Conservation (phyloP, 2,113 vertebrate genomes). For the Carassius carassius region DNA sequence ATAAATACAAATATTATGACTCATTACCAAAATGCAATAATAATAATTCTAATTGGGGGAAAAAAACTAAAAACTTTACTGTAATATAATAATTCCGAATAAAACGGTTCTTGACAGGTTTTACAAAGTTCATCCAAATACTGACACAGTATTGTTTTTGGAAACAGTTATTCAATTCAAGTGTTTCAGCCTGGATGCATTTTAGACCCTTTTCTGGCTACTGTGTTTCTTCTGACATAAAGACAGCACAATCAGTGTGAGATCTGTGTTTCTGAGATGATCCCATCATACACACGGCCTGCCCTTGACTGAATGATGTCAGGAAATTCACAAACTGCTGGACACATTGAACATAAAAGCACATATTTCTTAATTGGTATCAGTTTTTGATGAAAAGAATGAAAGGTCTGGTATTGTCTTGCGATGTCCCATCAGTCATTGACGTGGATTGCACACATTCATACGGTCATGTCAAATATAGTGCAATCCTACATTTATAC, state of each 20-base stretch:
- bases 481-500: not conserved
- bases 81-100: too few relatives aligned
- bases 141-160: not conserved
- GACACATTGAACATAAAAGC: not conserved
- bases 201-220: not conserved
- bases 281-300: not conserved
- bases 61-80: too few relatives aligned
- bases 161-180: too few relatives aligned
- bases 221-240: conserved; percentile 36
- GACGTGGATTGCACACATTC: not conserved
- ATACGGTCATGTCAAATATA: not conserved
- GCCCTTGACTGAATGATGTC: not conserved
- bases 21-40: too few relatives aligned
- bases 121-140: conserved; percentile 21
- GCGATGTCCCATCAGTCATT: not conserved
- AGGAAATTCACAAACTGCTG: not conserved
- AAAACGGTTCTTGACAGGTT: not conserved
- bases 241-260: conserved; percentile 60
- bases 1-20: not conserved
- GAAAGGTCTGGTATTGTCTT: not conserved
- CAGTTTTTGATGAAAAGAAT: not conserved
- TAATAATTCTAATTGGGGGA: too few relatives aligned
- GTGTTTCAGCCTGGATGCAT: not conserved
- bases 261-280: conserved; percentile 2
- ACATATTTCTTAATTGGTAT: not conserved